A percentile compares a stretch with the other conserved stretches of the same genome.
Conservation (phyloP, 2,888 invertebrate species). For the Tenthredo amoena region DNA sequence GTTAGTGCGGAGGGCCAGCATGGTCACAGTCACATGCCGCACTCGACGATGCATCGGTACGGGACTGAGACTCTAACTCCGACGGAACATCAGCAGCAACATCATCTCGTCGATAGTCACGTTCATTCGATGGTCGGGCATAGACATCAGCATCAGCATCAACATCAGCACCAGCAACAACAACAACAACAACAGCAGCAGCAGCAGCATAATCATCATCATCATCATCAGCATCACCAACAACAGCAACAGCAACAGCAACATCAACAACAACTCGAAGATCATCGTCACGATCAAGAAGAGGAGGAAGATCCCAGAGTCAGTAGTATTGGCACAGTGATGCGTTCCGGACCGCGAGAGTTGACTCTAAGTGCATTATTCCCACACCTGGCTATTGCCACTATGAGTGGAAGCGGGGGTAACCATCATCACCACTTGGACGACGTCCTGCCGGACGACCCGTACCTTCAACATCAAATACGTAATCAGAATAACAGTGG, state of each 20-base stretch:
- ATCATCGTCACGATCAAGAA: constrained; percentile 54
- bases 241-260: constrained; percentile 5
- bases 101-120: constrained; percentile 46
- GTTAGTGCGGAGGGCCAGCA: constrained; percentile 72
- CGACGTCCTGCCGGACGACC: constrained; percentile 69
- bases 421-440: constrained; percentile 66
- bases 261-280: constrained; percentile 20
- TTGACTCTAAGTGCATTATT: constrained; percentile 67
- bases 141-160: constrained; percentile 55
- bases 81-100: constrained; percentile 54
- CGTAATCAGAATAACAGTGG: constrained; percentile 57
- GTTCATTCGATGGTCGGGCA: constrained; percentile 39
- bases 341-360: constrained; percentile 68
- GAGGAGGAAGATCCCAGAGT: constrained; percentile 66
- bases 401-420: constrained; percentile 26
- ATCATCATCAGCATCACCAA: constrained; percentile 38
- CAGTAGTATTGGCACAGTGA: constrained; percentile 63
- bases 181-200: constrained; percentile 50
- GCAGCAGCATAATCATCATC: constrained; percentile 12
- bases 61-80: constrained; percentile 72
- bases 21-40: constrained; percentile 74
- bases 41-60: constrained; percentile 76
- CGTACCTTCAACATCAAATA: constrained; percentile 72
- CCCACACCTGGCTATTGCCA: constrained; percentile 58
- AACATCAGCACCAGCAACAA: constrained; percentile 54